Base-by-base conservation (phyloP, 2,113 vertebrate genomes). In the Gnathonemus longibarbis region DNA sequence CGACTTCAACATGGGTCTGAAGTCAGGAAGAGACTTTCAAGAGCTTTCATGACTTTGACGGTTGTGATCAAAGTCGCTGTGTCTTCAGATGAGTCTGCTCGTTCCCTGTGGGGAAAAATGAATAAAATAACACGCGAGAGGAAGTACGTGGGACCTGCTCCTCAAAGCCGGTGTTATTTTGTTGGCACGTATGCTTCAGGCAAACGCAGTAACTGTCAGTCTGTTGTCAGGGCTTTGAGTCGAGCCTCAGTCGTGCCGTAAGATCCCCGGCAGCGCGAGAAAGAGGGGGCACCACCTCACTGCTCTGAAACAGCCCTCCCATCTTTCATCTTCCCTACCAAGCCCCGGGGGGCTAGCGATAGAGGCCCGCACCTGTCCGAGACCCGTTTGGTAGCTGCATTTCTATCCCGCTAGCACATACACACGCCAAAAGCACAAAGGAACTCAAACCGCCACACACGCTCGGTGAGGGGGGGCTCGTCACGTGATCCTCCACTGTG, bases 111-210 rank as follows among this genome's bases (percentile, higher is more conserved):
- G 84, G 46, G 56, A 27, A 58, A 46, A 35, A 66, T 31, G 24
- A 53, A 56, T 42, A 84, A 83, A 83, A 58, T 45, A 89, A 21
- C 5, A 90, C 91, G 88, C 88, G 17, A 88, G 91, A 91, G 50
- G 39, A 89, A 89, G 88, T 90, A 90, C 70, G 4, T n/a, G 85
- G 91, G 90, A 93, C 87, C 50, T 92, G 89, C 90, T 89, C 62
- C 35, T 80, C 74, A 80, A 80, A 80, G 5, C 74, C 17, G 5
- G 74, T 2, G 91, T 91, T 90, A 49, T 92, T 94, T 95, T 95
- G 95, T 92, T 91, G 89, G 24, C 89, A 91, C 90, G 42, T 62
- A 91, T 83, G 91, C 88, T 91, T 94, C 90, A 89, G 91, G 90
- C 90, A 93, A 93, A 89, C 88, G 89, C 87, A 52, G 91, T 91